These are phyloP conservation scores for Denticeps clupeoides DNA, from an alignment of 2,797 vertebrate species.

Conservation along the genomic window DNA sequence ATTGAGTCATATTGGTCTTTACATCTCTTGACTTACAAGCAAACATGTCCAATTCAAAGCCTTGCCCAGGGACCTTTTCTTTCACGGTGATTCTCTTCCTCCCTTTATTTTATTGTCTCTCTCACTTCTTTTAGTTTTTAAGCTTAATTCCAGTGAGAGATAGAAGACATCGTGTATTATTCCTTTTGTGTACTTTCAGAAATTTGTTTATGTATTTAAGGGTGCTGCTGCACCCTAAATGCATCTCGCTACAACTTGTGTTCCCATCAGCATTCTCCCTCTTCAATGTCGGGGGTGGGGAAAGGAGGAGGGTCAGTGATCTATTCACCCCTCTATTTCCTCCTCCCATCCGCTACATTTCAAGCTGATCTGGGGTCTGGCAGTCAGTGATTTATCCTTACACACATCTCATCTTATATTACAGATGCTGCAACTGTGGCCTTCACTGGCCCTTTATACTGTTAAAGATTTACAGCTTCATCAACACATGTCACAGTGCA, in stretches of 20 bases:
- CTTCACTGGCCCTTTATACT: constrained; percentile 29
- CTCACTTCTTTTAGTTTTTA: background rate
- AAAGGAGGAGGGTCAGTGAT: no score
- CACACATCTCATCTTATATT: constrained; percentile 54
- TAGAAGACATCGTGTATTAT: constrained; percentile 1
- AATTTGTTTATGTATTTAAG: constrained; percentile 9
- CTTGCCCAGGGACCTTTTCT: constrained; percentile 22
- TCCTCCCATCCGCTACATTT: no score
- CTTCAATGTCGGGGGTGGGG: no score
- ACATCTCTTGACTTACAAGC: constrained; percentile 37
- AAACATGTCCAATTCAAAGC: constrained; percentile 35
- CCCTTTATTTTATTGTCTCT: background rate
- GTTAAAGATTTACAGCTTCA: background rate
- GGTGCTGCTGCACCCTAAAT: no score
- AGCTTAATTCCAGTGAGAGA: background rate
- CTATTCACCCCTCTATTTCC: no score
- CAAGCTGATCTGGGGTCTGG: no score
- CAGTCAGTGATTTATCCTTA: constrained; percentile 59
- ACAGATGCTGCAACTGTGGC: constrained; percentile 50
- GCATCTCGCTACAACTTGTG: no score
- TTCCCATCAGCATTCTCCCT: no score
- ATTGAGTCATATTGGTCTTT: constrained; percentile 46
- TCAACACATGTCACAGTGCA: background rate
- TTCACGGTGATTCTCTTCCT: background rate
- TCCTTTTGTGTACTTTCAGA: background rate